A percentile compares a stretch with the other conserved stretches of the same genome.
Conservation (phyloP, 30 jellyfish, hydroid and myxozoan species). For the Mastigias papua region DNA sequence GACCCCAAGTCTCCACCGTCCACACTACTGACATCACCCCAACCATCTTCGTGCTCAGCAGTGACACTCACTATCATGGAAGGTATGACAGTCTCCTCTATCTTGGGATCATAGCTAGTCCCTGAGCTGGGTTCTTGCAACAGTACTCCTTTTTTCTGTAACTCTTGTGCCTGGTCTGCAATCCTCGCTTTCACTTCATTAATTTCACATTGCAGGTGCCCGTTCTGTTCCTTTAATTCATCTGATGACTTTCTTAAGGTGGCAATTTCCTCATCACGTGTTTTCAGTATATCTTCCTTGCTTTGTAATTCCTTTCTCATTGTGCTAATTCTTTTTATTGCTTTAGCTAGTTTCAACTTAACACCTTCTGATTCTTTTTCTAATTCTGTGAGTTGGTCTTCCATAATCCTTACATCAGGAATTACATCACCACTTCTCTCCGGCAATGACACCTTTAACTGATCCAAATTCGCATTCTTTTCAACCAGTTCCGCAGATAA, state of each 20-base stretch:
- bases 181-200: not conserved
- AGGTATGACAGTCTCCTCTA: constrained; percentile 4
- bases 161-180: constrained; percentile 1
- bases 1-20: too few relatives aligned
- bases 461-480: constrained; percentile 25
- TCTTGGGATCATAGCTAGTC: not conserved
- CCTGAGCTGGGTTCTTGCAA: not conserved
- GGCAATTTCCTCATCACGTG: constrained; percentile 12
- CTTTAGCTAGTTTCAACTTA: constrained; percentile 77
- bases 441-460: constrained; percentile 9
- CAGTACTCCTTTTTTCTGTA: constrained; percentile 6
- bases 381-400: not conserved
- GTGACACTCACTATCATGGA: constrained; percentile 3
- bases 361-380: constrained; percentile 66
- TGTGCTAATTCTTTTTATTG: constrained; percentile 79
- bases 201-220: constrained; percentile 2
- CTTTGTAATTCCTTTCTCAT: constrained; percentile 71
- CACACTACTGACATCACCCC: too few relatives aligned
- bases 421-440: not conserved
- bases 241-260: not conserved
- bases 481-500: constrained; percentile 37
- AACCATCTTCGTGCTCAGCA: constrained; percentile 30
- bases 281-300: constrained; percentile 48
- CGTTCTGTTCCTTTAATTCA: not conserved
- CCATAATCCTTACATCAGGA: not conserved